Evolutionary conservation across 64 coral and sea anemone genomes (phyloP).

Genomic region (Montipora foliosa): DNA sequence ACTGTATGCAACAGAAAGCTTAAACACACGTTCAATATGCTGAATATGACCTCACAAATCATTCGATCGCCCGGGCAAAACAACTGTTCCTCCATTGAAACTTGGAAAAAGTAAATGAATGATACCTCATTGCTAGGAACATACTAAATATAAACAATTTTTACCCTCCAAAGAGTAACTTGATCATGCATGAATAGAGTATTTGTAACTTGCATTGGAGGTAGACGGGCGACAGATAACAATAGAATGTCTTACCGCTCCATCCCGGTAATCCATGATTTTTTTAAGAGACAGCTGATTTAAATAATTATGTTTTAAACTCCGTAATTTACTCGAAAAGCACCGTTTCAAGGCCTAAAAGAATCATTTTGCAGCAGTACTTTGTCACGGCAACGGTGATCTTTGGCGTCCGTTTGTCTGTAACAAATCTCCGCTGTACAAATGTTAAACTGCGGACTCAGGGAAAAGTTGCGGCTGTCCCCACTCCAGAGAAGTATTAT

Average conservation of each 20-base stretch:
- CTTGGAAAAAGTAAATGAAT: too few species aligned
- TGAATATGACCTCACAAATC: too few species aligned
- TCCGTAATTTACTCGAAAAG: not conserved
- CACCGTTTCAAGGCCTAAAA: not conserved
- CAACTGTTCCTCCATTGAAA: too few species aligned
- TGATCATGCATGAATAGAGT: not conserved
- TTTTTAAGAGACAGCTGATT: not conserved
- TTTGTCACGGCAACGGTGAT: not conserved
- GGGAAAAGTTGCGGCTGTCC: not conserved
- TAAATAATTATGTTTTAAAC: not conserved
- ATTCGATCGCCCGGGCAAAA: too few species aligned
- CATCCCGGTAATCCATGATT: conserved; percentile 40
- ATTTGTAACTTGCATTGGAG: not conserved
- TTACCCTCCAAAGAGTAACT: not conserved
- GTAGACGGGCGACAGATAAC: not conserved
- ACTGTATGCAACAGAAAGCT: too few species aligned
- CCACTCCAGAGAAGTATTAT: not conserved
- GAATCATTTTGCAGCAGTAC: not conserved
- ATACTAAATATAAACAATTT: too few species aligned
- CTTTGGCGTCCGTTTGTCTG: conserved; percentile 35
- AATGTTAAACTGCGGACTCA: not conserved
- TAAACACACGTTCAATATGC: too few species aligned
- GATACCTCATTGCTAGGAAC: too few species aligned
- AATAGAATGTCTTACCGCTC: conserved; percentile 9
- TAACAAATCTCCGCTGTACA: conserved; percentile 17